Evolutionary conservation across 92 coral and sea anemone genomes (phyloP).

Genomic region (Anthopleura xanthogrammica): DNA sequence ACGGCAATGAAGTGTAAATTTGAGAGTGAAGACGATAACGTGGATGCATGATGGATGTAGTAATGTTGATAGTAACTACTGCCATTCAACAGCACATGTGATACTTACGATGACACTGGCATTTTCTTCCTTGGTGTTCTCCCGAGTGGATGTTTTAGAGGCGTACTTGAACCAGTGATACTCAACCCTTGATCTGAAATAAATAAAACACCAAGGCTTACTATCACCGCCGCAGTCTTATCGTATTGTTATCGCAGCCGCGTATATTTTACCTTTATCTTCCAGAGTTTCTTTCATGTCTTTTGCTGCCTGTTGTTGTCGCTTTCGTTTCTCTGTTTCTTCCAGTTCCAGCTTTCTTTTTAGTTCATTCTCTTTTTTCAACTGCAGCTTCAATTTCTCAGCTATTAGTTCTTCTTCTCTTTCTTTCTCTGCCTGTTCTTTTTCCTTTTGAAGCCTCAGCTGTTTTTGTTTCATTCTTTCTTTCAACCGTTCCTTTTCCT

Average conservation of each 20-base stretch:
- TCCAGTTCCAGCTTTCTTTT: conserved; percentile 50
- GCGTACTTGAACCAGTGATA: conserved; percentile 86
- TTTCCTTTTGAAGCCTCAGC: conserved; percentile 47
- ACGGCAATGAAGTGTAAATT: not conserved
- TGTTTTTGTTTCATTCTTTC: conserved; percentile 69
- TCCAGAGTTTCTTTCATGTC: conserved; percentile 50
- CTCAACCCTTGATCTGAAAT: conserved; percentile 49
- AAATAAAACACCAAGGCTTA: not conserved
- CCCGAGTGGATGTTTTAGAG: conserved; percentile 55
- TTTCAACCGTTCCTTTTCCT: conserved; percentile 62
- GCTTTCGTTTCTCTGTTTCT: conserved; percentile 53
- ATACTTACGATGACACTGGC: conserved; percentile 66
- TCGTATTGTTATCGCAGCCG: not conserved
- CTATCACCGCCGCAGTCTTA: not conserved
- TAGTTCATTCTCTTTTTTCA: conserved; percentile 58
- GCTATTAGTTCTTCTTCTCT: conserved; percentile 30
- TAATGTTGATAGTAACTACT: too few species aligned
- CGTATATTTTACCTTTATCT: conserved; percentile 31
- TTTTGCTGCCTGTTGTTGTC: conserved; percentile 57
- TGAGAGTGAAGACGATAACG: too few species aligned
- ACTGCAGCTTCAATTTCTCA: conserved; percentile 42
- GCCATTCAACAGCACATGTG: not conserved
- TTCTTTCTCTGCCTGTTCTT: conserved; percentile 44
- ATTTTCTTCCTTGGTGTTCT: conserved; percentile 62
- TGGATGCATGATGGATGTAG: too few species aligned